Conservation (phyloP, 2,113 vertebrate genomes). For the Barnardius zonarius region DNA sequence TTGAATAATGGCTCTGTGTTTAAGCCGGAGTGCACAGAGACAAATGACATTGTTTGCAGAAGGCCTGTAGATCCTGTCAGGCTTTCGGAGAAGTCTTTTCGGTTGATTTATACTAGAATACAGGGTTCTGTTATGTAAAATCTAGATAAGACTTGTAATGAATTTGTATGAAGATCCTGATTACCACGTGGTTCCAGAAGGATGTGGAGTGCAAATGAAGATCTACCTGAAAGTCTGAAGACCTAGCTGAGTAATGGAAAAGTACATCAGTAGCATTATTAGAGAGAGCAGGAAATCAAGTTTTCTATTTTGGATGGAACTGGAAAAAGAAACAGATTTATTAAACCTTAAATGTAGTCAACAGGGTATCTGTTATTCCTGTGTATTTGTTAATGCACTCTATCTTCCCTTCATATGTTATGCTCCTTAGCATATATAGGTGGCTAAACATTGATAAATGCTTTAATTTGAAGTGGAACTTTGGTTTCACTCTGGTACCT, state of each 20-base stretch:
- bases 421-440: background rate
- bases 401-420: background rate
- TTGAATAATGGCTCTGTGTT: background rate
- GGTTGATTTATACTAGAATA: background rate
- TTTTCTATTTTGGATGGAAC: background rate
- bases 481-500: slow-evolving; percentile 12
- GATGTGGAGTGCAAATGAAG: background rate
- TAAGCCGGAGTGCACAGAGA: background rate
- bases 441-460: background rate
- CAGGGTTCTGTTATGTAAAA: background rate
- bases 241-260: background rate
- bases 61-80: background rate
- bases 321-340: background rate
- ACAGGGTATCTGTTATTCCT: background rate
- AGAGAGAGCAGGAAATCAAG: background rate
- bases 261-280: background rate
- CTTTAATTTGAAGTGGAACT: background rate
- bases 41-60: background rate
- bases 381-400: background rate
- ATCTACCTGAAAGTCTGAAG: background rate
- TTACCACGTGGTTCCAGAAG: background rate
- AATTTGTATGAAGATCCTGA: background rate
- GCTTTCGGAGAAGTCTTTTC: background rate
- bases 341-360: background rate
- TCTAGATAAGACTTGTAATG: background rate